phyloP scores from a whole-genome alignment of 53 echinoderm and acorn worm genomes.

The Henricia sp. region DNA sequence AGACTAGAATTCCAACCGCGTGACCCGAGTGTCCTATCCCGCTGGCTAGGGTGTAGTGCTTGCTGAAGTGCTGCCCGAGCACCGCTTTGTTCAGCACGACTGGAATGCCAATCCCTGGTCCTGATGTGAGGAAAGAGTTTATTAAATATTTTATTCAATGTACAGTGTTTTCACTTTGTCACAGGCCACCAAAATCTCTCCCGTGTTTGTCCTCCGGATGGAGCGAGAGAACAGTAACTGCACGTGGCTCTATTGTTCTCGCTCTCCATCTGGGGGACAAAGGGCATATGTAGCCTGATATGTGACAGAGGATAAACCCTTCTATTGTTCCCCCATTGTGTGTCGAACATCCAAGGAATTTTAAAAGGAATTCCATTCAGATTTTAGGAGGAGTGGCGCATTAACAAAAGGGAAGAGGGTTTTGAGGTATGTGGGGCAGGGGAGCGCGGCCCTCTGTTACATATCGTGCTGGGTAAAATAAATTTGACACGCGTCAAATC shows the following conservation, averaged over 20 bases:
- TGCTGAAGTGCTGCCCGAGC: not conserved
- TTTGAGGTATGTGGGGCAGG: too few species aligned
- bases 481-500: too few species aligned
- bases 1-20: not conserved
- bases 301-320: not conserved
- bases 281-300: not conserved
- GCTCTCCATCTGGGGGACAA: too few species aligned
- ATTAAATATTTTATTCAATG: not conserved
- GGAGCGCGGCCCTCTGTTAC: too few species aligned
- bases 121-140: not conserved
- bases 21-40: not conserved
- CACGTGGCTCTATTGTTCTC: too few species aligned
- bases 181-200: not conserved
- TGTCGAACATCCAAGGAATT: too few species aligned
- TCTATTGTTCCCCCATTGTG: too few species aligned
- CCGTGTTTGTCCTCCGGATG: not conserved
- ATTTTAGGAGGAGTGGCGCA: too few species aligned
- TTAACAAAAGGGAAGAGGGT: too few species aligned
- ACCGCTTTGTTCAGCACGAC: not conserved
- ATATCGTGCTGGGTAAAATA: too few species aligned
- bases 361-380: too few species aligned
- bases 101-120: not conserved
- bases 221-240: not conserved
- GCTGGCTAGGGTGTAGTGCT: not conserved
- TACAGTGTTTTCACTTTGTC: not conserved